These are phyloP conservation scores for Glossophaga mutica DNA, from an alignment of 2,797 vertebrate genomes.

Conservation along the genomic window DNA sequence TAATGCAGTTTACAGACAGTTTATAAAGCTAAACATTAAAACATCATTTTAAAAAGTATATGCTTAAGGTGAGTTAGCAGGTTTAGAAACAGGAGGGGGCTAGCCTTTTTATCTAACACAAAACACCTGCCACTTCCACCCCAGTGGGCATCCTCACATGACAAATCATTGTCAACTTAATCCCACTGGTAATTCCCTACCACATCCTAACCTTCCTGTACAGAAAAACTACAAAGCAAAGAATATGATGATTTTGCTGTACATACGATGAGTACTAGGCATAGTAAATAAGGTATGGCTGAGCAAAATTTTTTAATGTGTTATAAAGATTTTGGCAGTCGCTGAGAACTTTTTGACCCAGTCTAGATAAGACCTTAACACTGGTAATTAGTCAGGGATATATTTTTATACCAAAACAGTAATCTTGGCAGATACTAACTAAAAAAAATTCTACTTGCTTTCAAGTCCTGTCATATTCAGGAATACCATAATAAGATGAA, in stretches of 20 bases:
- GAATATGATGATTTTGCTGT: background rate
- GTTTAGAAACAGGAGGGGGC: background rate
- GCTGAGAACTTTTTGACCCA: slow-evolving; percentile 2
- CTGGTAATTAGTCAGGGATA: slow-evolving; percentile 6
- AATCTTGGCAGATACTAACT: slow-evolving; percentile 17
- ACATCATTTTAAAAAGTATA: slow-evolving; percentile 3
- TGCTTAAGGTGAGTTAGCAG: background rate
- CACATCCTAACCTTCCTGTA: background rate
- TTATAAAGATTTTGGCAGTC: slow-evolving; percentile 4
- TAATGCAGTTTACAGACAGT: background rate
- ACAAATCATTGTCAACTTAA: slow-evolving; percentile 20
- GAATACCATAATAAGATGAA: background rate
- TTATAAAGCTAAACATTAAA: slow-evolving; percentile 50
- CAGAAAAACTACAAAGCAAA: slow-evolving; percentile 30
- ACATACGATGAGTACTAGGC: background rate
- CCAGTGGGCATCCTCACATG: background rate
- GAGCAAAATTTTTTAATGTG: background rate
- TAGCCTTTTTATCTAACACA: slow-evolving; percentile 23
- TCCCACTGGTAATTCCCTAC: background rate
- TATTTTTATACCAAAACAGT: background rate
- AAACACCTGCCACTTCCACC: slow-evolving; percentile 31
- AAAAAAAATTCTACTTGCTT: slow-evolving; percentile 17
- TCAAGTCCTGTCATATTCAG: background rate
- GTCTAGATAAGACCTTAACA: slow-evolving; percentile 41
- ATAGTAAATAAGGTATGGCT: background rate